Base-by-base conservation (phyloP, 1,140 invertebrate species). In the Drosophila burlai region DNA sequence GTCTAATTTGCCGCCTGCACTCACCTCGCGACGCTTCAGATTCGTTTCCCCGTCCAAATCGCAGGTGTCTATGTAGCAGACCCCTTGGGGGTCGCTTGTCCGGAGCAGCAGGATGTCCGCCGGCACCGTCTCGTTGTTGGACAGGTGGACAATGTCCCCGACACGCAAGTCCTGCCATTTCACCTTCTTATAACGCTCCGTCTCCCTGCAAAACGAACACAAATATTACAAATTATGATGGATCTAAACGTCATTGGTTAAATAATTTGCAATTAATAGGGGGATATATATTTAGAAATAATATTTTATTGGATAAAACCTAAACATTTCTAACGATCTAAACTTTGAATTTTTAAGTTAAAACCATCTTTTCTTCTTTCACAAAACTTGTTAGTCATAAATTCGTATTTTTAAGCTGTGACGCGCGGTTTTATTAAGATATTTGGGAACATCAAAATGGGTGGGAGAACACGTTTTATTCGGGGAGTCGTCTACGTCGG, bases 11-110 rank as follows among this genome's bases (percentile, higher is more conserved):
- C 15, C 49, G 42, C 4, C 31, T 24, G 31, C 8, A 87, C 72
- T 69, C 61, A 98, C 96, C 93, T 99, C 96, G 87, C 98, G 95
- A 84, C 99, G 97, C 94, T 99, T 99, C 49, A 99, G 94, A 94
- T 99, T 99, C n/a, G 98, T 99, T 94, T 99, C 99, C 13, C 99
- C 99, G 92, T 99, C 99, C 79, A 99, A 94, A 94, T 99, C 99
- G 74, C 98, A 98, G 3, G 99, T 99, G 94, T 99, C 96, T 91
- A 99, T 97, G 93, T 99, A 99, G 93, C 98, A 99, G 80, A 99
- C 95, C 34, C 98, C 98, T 90, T 98, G 95, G 5, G 97, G 96
- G 94, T 99, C 98, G 92, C 98, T 98, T 47, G 97, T 97, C 72
- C 96, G 95, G 40, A 99, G 94, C 26, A 99, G 93, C 31, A 99